Evolutionary conservation across 2,888 invertebrate species (phyloP).

Genomic region (Chelonus formosanus): DNA sequence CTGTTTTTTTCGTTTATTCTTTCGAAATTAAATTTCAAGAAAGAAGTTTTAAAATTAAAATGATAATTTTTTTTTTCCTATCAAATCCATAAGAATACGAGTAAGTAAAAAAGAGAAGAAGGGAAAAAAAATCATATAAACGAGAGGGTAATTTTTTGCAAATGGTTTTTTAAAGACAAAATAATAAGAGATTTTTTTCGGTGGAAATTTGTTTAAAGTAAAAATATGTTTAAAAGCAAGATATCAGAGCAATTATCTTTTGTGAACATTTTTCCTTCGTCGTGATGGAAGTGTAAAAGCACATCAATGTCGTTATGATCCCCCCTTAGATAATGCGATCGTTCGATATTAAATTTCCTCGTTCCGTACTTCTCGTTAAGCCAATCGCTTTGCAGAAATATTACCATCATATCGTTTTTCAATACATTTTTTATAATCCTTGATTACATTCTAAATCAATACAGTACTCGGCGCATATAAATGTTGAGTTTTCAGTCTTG

Average conservation of each 20-base stretch:
- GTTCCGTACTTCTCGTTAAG: conserved; percentile 9
- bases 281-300: conserved; percentile 6
- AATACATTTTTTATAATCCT: background rate
- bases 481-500: too few relatives aligned
- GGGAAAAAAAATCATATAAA: background rate
- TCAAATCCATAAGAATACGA: background rate
- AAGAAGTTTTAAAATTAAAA: conserved; percentile 14
- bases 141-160: conserved; percentile 5
- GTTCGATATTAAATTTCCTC: conserved; percentile 29
- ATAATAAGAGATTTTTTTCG: conserved; percentile 8
- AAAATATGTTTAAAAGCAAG: conserved; percentile 13
- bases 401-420: conserved; percentile 16
- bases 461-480: too few relatives aligned
- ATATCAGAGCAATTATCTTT: conserved; percentile 16
- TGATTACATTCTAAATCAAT: too few relatives aligned
- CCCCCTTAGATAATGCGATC: conserved; percentile 24
- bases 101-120: background rate
- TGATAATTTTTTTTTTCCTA: background rate
- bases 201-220: background rate
- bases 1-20: background rate
- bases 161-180: conserved; percentile 23
- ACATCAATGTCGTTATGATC: conserved; percentile 6
- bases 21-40: conserved; percentile 1
- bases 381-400: conserved; percentile 20
- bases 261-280: conserved; percentile 3